Evolutionary conservation across 2,797 vertebrate genomes (phyloP).

Genomic region (Lutjanus argentimaculatus): DNA sequence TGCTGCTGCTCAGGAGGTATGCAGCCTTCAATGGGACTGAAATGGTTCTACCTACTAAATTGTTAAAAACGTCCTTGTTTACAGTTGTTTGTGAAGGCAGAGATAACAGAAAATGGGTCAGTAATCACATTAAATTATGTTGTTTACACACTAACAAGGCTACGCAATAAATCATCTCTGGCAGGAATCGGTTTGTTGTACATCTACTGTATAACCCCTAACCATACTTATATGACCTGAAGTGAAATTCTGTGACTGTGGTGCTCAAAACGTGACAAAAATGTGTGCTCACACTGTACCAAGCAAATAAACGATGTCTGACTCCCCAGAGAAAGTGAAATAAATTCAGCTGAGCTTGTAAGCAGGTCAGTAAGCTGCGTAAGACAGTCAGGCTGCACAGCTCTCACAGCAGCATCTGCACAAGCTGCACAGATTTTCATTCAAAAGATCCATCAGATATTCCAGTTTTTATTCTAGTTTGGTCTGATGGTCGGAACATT

Average conservation of each 20-base stretch:
- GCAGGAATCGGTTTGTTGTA: not conserved
- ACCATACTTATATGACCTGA: not conserved
- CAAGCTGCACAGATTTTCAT: slow-evolving; percentile 7
- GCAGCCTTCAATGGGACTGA: not conserved
- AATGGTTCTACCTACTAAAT: slow-evolving; percentile 17
- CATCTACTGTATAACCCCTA: not conserved
- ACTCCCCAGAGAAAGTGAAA: slow-evolving; percentile 41
- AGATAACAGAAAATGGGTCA: slow-evolving; percentile 10
- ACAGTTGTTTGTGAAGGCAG: slow-evolving; percentile 13
- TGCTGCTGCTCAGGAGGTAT: not conserved
- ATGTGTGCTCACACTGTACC: slow-evolving; percentile 6
- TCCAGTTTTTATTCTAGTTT: slow-evolving; percentile 18
- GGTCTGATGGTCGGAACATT: too few species aligned
- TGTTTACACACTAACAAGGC: slow-evolving; percentile 23
- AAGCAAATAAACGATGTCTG: slow-evolving; percentile 43
- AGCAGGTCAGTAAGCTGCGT: slow-evolving; percentile 61
- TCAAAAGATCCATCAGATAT: slow-evolving; percentile 7
- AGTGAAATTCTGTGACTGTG: slow-evolving; percentile 9
- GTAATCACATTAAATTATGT: slow-evolving; percentile 26
- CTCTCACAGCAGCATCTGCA: slow-evolving; percentile 30
- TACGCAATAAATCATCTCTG: not conserved
- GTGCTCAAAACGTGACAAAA: slow-evolving; percentile 25
- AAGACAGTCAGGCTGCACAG: slow-evolving; percentile 22
- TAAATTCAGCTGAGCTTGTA: slow-evolving; percentile 49
- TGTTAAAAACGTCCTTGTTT: slow-evolving; percentile 30